These are phyloP conservation scores for Drosophila obscura DNA, from an alignment of 1,140 invertebrate species.

Conservation along the genomic window DNA sequence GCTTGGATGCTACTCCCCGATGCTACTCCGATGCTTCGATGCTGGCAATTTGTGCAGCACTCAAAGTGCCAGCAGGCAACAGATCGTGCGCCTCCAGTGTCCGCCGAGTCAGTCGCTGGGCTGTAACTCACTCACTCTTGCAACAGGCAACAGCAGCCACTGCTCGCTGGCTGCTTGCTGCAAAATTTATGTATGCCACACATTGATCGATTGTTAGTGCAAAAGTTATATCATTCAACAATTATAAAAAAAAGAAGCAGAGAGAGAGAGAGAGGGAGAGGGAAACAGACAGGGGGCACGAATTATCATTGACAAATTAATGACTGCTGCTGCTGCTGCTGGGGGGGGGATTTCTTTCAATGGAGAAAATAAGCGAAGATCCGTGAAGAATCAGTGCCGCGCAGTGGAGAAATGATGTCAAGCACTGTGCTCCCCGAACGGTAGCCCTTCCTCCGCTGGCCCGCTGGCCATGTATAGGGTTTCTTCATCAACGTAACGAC, in stretches of 20 bases:
- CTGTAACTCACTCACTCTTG: slow-evolving; percentile 54
- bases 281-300: slow-evolving; percentile 3
- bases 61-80: slow-evolving; percentile 1
- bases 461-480: slow-evolving; percentile 30
- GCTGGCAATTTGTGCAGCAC: slow-evolving; percentile 40
- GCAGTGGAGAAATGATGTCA: slow-evolving; percentile 70
- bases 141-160: slow-evolving; percentile 4
- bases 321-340: slow-evolving; percentile 44
- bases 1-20: slow-evolving; percentile 14
- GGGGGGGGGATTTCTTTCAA: slow-evolving; percentile 41
- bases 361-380: slow-evolving; percentile 45
- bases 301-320: slow-evolving; percentile 77
- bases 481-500: slow-evolving; percentile 59
- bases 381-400: slow-evolving; percentile 24
- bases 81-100: slow-evolving; percentile 65
- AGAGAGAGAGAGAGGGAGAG: background rate
- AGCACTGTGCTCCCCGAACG: slow-evolving; percentile 60
- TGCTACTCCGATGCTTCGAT: no score
- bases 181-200: slow-evolving; percentile 58
- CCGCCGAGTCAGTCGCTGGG: slow-evolving; percentile 24
- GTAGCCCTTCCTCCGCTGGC: slow-evolving; percentile 30
- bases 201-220: slow-evolving; percentile 74
- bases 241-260: slow-evolving; percentile 51
- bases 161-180: background rate
- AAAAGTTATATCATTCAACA: slow-evolving; percentile 64